These are phyloP conservation scores for Lasioglossum villosulum DNA, from an alignment of 2,888 invertebrate species.

Conservation along the genomic window DNA sequence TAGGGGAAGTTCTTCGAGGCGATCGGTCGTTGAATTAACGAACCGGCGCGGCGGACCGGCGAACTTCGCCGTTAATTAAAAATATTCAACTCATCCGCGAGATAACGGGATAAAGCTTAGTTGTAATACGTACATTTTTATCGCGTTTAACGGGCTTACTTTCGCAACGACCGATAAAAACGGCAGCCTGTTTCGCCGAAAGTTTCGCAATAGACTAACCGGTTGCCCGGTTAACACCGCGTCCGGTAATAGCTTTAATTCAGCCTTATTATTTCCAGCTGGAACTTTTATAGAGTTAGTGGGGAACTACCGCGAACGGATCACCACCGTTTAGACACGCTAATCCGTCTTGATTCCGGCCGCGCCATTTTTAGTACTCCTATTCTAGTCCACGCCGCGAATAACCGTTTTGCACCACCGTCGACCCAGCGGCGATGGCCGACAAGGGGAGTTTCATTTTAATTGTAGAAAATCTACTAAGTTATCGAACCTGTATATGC, in stretches of 20 bases:
- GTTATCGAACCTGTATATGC: too few relatives aligned
- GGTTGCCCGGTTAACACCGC: slow-evolving; percentile 57
- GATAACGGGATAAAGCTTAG: slow-evolving; percentile 30
- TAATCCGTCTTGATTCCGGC: slow-evolving; percentile 55
- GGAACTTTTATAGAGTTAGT: slow-evolving; percentile 64
- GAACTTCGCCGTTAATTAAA: slow-evolving; percentile 61
- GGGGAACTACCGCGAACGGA: slow-evolving; percentile 27
- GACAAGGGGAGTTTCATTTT: too few relatives aligned
- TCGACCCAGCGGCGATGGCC: too few relatives aligned
- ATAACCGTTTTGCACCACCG: not conserved
- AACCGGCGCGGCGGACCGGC: not conserved
- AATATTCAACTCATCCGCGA: slow-evolving; percentile 52
- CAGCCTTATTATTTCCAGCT: slow-evolving; percentile 69
- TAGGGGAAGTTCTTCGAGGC: not conserved
- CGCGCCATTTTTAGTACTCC: slow-evolving; percentile 23
- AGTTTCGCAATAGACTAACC: slow-evolving; percentile 65
- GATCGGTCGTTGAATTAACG: slow-evolving; percentile 33
- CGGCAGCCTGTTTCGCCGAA: slow-evolving; percentile 39
- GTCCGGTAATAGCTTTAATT: slow-evolving; percentile 71
- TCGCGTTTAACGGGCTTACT: slow-evolving; percentile 47
- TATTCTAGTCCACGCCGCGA: not conserved
- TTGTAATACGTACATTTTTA: slow-evolving; percentile 51
- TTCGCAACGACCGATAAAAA: slow-evolving; percentile 58
- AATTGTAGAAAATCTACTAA: too few relatives aligned
- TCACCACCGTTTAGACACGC: slow-evolving; percentile 48